Base-by-base conservation (phyloP, 2,888 invertebrate genomes). In the Tyria jacobaeae region DNA sequence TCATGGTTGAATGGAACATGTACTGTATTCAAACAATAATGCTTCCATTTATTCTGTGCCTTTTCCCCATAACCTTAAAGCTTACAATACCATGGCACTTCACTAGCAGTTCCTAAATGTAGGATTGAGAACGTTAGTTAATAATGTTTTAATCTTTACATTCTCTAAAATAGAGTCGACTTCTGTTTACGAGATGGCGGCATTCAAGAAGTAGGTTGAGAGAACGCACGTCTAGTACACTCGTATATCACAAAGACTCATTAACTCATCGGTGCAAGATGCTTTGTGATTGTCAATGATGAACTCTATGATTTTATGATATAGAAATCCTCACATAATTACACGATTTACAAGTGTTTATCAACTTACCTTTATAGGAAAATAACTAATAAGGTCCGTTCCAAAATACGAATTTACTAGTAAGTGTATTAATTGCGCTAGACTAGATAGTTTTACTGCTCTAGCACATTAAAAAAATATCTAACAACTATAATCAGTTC, bases 1-100 rank as follows among this genome's bases (percentile, higher is more conserved):
- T 93, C 92, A 93, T 92, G 92, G 92, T 93, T 93, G 92, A 91
- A 90, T 89, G 88, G 87, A 89, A 90, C 89, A 91, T 92, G 90
- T 90, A 90, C 88, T 84, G 84, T 86, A 82, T 84, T 86, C 79
- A 82, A 85, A 81, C 78, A 77, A 73, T 72, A n/a, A 66, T 39
- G 50, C 61, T 64, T 59, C 76, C 76, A 62, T 64, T 81, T 71
- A 89, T 77, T 84, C 70, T 83, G 75, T 66, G 75, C 82, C 85
- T 83, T 91, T 72, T 68, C 34, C 51, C 76, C n/a, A 62, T 54
- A 51, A 79, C 49, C 59, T 75, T 84, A 92, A 84, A 85, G 87
- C 78, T 79, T 76, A 90, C 71, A 86, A 85, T 90, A 67, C 83
- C 63, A 76, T 79, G 80, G 73, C 84, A 82, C 81, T 70, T 75